Evolutionary conservation across 2,888 invertebrate genomes (phyloP), one percentile per base, ranked within the genome.

Genomic region (Nesidiocoris tenuis): DNA sequence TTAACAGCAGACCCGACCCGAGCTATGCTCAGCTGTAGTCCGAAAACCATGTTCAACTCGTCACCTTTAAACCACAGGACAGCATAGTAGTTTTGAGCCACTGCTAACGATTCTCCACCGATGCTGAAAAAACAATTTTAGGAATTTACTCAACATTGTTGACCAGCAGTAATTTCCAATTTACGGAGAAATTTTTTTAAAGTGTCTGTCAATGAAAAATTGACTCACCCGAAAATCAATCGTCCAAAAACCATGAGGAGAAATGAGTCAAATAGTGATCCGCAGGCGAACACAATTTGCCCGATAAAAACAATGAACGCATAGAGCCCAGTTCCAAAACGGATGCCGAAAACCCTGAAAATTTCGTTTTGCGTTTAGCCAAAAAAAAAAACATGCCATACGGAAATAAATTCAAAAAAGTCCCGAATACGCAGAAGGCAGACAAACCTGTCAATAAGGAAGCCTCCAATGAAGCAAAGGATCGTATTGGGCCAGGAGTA

Each of bases 401-500:
- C 16, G 54, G 16, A 54, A 54, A 54, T 54, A 54, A 54, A 54
- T 54, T 7, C 54, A 95, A 84, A 80, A 96, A 88, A 78, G 98
- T 93, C 56, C 98, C 98, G 86, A 98, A 96, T 64, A 96, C 91
- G 80, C 93, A 91, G 84, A 79, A 87, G 87, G 76, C 64, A 22
- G 16, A 59, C 39, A 81, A 83, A 90, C 90, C 91, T 90, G 86
- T 98, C 98, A 82, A 98, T 90, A 76, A 98, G 88, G 85, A 95
- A 97, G 80, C 98, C 98, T 61, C 98, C 98, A 82, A 98, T 89
- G 84, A 98, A 96, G 84, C 97, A 97, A 77, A 98, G 86, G 77
- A 98, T 86, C 1, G 97, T 93, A 87, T 98, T 98, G 25, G 98
- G 98, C 97, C 97, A 98, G 0, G 97, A 96, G 84, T 98, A 98